phyloP scores from a whole-genome alignment of 1,140 invertebrate species.

The Panagrolaimus sp. region DNA sequence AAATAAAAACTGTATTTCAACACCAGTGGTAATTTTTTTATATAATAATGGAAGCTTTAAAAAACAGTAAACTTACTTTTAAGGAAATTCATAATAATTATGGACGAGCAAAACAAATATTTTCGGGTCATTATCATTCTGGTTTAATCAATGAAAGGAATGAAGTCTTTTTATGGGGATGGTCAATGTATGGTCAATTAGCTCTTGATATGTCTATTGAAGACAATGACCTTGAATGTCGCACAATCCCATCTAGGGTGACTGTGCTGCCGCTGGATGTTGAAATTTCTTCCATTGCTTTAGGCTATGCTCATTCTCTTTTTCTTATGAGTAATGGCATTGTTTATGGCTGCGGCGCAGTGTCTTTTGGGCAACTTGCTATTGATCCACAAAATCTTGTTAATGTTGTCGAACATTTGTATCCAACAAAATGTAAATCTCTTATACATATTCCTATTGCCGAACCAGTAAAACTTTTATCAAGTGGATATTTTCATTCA shows the following conservation, averaged over 20 bases:
- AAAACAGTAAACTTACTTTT: slow-evolving; percentile 15
- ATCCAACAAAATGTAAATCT: background rate
- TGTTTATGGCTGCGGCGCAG: slow-evolving; percentile 34
- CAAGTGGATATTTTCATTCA: slow-evolving; percentile 38
- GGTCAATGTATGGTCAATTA: slow-evolving; percentile 48
- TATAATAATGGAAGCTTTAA: background rate
- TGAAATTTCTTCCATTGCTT: slow-evolving; percentile 14
- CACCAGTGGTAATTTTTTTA: slow-evolving; percentile 24
- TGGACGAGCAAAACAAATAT: slow-evolving; percentile 21
- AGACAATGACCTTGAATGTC: slow-evolving; percentile 14
- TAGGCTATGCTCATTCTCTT: slow-evolving; percentile 37
- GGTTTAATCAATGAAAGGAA: slow-evolving; percentile 38
- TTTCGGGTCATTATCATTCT: slow-evolving; percentile 51
- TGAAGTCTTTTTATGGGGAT: slow-evolving; percentile 45
- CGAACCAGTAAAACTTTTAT: slow-evolving; percentile 25
- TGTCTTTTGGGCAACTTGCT: slow-evolving; percentile 20
- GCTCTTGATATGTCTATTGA: slow-evolving; percentile 13
- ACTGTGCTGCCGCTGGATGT: slow-evolving; percentile 22
- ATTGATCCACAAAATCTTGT: background rate
- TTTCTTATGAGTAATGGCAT: slow-evolving; percentile 31
- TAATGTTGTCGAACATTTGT: background rate
- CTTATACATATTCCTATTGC: slow-evolving; percentile 5
- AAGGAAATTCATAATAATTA: slow-evolving; percentile 37
- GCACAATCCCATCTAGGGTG: slow-evolving; percentile 8
- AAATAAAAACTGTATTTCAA: slow-evolving; percentile 27